These are phyloP conservation scores for Nephila pilipes DNA, from an alignment of 1,140 invertebrate genomes.

Conservation along the genomic window DNA sequence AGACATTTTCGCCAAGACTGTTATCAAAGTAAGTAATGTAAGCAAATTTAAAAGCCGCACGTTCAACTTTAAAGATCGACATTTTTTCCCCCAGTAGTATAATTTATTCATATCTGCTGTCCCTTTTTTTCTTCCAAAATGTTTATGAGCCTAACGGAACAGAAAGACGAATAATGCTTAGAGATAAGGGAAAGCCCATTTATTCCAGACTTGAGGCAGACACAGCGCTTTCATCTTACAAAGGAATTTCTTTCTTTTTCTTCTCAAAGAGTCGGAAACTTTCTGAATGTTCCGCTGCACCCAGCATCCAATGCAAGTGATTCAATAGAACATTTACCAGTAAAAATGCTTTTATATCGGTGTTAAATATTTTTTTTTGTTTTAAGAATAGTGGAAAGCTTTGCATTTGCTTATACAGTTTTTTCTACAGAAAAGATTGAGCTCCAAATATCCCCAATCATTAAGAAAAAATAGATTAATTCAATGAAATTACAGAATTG, in stretches of 20 bases:
- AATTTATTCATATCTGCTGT: slow-evolving; percentile 51
- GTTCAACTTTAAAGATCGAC: neutral
- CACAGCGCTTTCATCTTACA: neutral
- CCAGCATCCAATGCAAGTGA: neutral
- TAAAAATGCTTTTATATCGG: neutral
- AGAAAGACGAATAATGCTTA: slow-evolving; percentile 11
- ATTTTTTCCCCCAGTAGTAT: neutral
- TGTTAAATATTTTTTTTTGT: no score
- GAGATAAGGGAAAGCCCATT: neutral
- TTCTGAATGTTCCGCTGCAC: neutral
- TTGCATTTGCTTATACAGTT: no score
- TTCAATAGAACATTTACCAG: neutral
- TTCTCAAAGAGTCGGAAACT: neutral
- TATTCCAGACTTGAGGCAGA: slow-evolving; percentile 36
- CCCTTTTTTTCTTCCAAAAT: slow-evolving; percentile 16
- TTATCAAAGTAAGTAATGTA: neutral
- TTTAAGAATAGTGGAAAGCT: no score
- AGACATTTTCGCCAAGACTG: neutral
- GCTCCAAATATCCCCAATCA: no score
- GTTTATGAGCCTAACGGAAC: neutral
- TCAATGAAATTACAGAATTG: no score
- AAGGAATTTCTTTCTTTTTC: neutral
- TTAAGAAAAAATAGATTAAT: no score
- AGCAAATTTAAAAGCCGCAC: slow-evolving; percentile 19
- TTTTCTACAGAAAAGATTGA: no score